Evolutionary conservation across 2,888 invertebrate genomes (phyloP), one percentile per base, ranked within the genome.

Genomic region (Cyclophora albipunctata): DNA sequence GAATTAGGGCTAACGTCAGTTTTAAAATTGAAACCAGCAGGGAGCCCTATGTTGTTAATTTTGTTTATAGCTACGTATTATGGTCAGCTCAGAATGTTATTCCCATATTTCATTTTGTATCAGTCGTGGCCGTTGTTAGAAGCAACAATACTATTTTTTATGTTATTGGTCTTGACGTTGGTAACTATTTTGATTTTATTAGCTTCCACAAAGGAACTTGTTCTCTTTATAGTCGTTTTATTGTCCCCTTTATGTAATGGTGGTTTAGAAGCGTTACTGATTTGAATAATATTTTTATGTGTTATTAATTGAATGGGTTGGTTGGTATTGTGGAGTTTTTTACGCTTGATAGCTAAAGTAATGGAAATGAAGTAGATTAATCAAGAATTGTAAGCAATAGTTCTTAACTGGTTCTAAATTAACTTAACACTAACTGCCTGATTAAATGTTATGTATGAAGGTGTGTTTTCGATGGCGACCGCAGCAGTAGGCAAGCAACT

Each of bases 1-100:
- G 88, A 88, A 88, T 88, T 88, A 88, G 80, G 84, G 78, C 81
- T 84, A 81, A 86, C 85, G 88, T 88, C 88, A 84, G 82, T 65
- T 69, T 81, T 84, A 85, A 88, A 88, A 88, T 88, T 88, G 88
- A 84, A 88, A 85, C 64, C 88, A 84, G 84, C 88, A 66, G 86
- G 88, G 81, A 73, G 73, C 63, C 82, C 66, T 81, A 78, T 87
- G 88, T 88, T 88, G 88, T 88, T 88, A 87, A 88, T 88, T 87
- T 88, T 85, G 87, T 88, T 88, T 88, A 88, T 86, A 80, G 84
- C 81, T 81, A 81, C 37, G 81, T 85, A 84, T 85, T 84, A 83
- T 85, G 80, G 82, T 78, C 81, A 78, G 78, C 73, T 84, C 78
- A 78, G 78, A 83, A 84, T 79, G 81, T 84, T 82, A 80, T 81